Conservation (phyloP, 1,140 invertebrate species). For the Eriosoma lanigerum region DNA sequence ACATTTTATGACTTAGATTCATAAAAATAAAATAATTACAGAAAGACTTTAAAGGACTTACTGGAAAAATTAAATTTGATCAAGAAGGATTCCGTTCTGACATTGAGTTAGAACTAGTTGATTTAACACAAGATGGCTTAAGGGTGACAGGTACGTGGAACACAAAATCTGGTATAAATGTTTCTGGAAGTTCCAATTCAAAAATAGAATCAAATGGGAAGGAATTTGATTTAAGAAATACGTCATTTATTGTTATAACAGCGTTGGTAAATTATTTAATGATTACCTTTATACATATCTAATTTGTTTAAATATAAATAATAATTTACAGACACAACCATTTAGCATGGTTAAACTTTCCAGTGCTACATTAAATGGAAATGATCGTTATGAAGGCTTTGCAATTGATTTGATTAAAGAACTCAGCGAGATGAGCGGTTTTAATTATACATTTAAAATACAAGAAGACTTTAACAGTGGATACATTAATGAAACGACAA, state of each 20-base stretch:
- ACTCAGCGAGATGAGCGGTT: constrained; percentile 74
- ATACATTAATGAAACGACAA: constrained; percentile 58
- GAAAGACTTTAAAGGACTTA: constrained; percentile 73
- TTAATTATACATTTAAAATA: constrained; percentile 81
- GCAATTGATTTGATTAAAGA: constrained; percentile 78
- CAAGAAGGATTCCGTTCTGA: constrained; percentile 78
- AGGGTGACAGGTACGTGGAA: constrained; percentile 71
- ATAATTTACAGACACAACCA: constrained; percentile 69
- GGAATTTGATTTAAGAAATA: constrained; percentile 69
- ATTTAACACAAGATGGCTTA: constrained; percentile 69
- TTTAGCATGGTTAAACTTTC: constrained; percentile 85
- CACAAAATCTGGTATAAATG: constrained; percentile 51
- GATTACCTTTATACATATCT: no score
- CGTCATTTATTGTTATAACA: constrained; percentile 81
- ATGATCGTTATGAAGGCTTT: constrained; percentile 80
- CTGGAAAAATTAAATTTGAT: constrained; percentile 82
- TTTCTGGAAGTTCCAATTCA: constrained; percentile 22
- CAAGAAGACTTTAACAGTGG: constrained; percentile 78
- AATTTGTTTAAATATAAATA: no score
- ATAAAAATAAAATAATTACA: constrained; percentile 56
- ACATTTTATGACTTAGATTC: no score
- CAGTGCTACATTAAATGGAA: constrained; percentile 69
- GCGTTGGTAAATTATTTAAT: constrained; percentile 61
- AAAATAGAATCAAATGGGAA: background rate
- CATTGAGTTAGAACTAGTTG: constrained; percentile 77